Percentiles rank a stretch among this genome's conserved stretches.
phyloP scores from a whole-genome alignment of 2,888 invertebrate species.

The Abrostola triplasia region DNA sequence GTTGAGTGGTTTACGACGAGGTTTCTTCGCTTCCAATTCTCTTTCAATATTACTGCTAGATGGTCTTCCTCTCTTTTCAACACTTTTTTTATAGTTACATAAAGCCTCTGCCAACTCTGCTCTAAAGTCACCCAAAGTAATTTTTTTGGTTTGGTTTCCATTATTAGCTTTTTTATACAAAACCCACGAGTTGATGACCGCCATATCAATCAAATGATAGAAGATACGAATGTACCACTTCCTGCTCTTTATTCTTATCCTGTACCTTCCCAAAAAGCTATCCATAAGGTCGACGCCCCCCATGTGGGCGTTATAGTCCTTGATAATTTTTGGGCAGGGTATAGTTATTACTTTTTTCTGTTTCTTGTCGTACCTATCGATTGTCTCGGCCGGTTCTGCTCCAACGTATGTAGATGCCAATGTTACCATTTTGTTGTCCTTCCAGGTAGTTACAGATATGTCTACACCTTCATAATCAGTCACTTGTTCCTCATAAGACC shows the following conservation, averaged over 20 bases:
- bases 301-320: too few species aligned
- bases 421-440: conserved; percentile 63
- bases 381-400: conserved; percentile 54
- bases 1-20: conserved; percentile 6
- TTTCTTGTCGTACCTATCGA: conserved; percentile 53
- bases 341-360: conserved; percentile 51
- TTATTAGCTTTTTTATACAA: conserved; percentile 32
- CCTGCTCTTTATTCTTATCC: conserved; percentile 49
- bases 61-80: too few species aligned
- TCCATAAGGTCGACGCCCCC: too few species aligned
- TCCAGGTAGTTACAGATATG: conserved; percentile 44
- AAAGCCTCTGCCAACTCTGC: too few species aligned
- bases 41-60: too few species aligned
- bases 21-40: too few species aligned
- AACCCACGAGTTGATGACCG: conserved; percentile 39
- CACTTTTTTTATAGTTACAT: too few species aligned
- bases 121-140: not conserved
- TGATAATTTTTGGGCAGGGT: conserved; percentile 37
- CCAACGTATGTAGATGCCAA: conserved; percentile 64
- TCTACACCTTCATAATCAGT: conserved; percentile 9
- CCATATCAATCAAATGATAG: conserved; percentile 29
- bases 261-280: conserved; percentile 42
- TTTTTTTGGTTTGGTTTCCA: conserved; percentile 6
- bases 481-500: conserved; percentile 10
- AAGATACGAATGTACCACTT: conserved; percentile 28